A percentile compares a stretch with the other conserved stretches of the same genome.
phyloP scores from a whole-genome alignment of 2,113 vertebrate genomes.

The Calypte anna region DNA sequence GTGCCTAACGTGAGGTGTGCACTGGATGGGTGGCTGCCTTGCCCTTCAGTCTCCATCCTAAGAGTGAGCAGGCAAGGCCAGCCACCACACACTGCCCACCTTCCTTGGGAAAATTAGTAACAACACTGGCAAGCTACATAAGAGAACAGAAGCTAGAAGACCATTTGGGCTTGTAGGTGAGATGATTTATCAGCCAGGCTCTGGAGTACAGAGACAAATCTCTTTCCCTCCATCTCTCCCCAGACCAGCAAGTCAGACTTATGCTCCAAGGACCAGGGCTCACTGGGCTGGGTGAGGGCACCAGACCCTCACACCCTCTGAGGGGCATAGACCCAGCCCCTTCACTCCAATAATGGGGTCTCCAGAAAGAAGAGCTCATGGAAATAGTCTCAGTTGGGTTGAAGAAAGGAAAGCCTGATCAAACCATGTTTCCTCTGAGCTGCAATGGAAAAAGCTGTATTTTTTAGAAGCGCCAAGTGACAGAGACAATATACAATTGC shows the following conservation, averaged over 20 bases:
- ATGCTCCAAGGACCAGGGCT: neutral
- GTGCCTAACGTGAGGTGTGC: neutral
- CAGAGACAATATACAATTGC: neutral
- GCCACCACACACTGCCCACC: neutral
- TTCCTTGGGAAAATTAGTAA: conserved; percentile 14
- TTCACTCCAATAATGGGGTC: neutral
- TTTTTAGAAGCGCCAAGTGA: neutral
- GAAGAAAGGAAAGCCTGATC: neutral
- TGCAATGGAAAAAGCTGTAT: neutral
- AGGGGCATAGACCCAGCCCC: neutral
- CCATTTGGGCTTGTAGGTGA: conserved; percentile 63
- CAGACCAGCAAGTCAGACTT: neutral
- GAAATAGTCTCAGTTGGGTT: neutral
- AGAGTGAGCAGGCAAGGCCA: neutral
- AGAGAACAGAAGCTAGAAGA: conserved; percentile 47
- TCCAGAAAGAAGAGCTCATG: neutral
- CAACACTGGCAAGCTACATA: conserved; percentile 45
- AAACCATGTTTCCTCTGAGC: neutral
- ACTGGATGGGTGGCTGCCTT: neutral
- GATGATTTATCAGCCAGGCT: conserved; percentile 64
- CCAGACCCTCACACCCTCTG: neutral
- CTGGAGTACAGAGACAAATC: neutral
- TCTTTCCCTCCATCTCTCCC: neutral
- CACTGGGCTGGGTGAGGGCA: neutral
- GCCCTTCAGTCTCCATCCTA: neutral